phyloP scores from a whole-genome alignment of 2,113 vertebrate species.

The Ascaphus truei region DNA sequence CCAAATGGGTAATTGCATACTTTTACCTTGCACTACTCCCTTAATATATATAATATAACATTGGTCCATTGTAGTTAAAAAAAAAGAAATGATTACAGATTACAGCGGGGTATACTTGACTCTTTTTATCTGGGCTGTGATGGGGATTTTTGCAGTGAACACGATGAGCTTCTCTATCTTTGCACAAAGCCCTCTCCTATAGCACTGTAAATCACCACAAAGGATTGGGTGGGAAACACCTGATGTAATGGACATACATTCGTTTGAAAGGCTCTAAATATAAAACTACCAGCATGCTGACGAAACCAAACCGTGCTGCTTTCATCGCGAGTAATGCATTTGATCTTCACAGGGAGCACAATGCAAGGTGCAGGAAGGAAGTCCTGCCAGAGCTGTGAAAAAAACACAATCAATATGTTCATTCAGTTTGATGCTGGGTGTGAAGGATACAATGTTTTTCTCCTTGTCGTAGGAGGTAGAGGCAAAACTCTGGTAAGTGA shows the following conservation, averaged over 20 bases:
- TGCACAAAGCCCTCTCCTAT: background rate
- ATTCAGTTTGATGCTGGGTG: background rate
- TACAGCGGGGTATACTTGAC: too few species aligned
- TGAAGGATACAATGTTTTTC: too few species aligned
- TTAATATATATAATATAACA: background rate
- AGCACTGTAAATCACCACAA: background rate
- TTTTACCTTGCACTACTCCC: background rate
- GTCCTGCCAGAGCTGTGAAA: background rate
- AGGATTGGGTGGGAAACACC: background rate
- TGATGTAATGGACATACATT: background rate
- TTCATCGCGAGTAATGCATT: background rate
- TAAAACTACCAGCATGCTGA: background rate
- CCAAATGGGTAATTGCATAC: background rate
- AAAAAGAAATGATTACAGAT: background rate
- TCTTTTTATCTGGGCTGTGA: too few species aligned
- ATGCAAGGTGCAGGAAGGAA: background rate
- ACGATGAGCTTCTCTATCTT: background rate
- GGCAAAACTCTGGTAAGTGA: too few species aligned
- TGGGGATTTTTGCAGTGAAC: background rate
- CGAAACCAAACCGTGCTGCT: background rate
- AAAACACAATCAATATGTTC: background rate
- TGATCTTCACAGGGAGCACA: background rate
- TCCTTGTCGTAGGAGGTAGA: too few species aligned
- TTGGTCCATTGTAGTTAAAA: background rate
- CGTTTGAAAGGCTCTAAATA: background rate